A percentile compares a stretch with the other conserved stretches of the same genome.
Conservation (phyloP, 2,888 invertebrate species). For the Tinea semifulvella region DNA sequence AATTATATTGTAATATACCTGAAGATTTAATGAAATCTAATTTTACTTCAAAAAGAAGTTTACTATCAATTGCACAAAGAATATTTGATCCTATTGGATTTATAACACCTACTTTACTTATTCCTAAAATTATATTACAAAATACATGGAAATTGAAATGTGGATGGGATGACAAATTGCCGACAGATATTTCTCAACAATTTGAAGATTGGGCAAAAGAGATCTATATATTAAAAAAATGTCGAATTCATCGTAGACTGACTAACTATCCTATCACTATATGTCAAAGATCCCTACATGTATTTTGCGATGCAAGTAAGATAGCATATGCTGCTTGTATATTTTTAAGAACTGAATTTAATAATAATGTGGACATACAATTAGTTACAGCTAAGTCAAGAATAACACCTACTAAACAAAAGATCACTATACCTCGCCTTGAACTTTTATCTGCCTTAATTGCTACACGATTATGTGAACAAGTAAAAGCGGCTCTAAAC, state of each 20-base stretch:
- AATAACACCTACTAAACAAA: conserved; percentile 8
- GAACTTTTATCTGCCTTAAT: conserved; percentile 9
- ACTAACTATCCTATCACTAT: neutral
- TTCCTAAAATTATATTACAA: conserved; percentile 3
- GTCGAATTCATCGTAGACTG: conserved; percentile 2
- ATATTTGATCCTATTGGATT: conserved; percentile 11
- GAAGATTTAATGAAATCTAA: conserved; percentile 3
- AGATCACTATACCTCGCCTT: conserved; percentile 11
- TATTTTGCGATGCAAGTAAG: conserved; percentile 13
- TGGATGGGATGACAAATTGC: conserved; percentile 2
- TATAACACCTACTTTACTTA: conserved; percentile 1
- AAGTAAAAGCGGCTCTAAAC: conserved; percentile 1
- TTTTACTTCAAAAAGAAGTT: neutral
- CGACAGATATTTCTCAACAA: conserved; percentile 7
- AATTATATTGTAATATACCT: conserved; percentile 10
- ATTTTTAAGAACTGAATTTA: conserved; percentile 11
- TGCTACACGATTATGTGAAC: conserved; percentile 3
- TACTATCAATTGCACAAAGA: conserved; percentile 11
- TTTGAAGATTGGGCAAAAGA: conserved; percentile 1
- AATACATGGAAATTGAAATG: conserved; percentile 3
- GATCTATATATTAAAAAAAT: neutral
- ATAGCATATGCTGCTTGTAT: conserved; percentile 11
- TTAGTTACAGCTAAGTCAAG: conserved; percentile 8
- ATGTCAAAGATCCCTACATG: conserved; percentile 1
- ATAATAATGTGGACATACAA: neutral